Evolutionary conservation across 2,113 vertebrate genomes (phyloP).

Genomic region (Pedionomus torquatus): DNA sequence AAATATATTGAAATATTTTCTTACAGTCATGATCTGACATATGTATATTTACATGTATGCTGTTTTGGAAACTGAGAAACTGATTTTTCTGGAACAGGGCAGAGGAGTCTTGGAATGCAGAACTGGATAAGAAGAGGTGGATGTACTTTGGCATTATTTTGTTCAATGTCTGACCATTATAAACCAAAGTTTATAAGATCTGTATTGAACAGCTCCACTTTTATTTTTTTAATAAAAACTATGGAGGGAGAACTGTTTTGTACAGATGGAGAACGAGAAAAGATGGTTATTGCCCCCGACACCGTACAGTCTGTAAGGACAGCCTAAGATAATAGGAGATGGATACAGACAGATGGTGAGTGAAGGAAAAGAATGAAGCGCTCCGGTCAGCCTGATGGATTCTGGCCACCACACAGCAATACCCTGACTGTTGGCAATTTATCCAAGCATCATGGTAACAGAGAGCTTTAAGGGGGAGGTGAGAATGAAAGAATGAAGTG

Average conservation of each 20-base stretch:
- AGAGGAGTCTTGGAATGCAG: not conserved
- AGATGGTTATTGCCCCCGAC: not conserved
- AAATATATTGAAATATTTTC: not conserved
- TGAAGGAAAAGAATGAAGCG: not conserved
- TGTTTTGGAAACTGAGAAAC: not conserved
- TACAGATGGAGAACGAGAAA: not conserved
- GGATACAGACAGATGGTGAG: slow-evolving; percentile 22
- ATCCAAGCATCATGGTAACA: not conserved
- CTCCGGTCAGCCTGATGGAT: slow-evolving; percentile 8
- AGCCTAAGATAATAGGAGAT: not conserved
- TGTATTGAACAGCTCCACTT: not conserved
- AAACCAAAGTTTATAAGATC: not conserved
- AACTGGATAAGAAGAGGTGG: not conserved
- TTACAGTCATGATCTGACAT: not conserved
- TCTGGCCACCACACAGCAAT: not conserved
- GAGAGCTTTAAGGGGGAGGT: not conserved
- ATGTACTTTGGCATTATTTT: not conserved
- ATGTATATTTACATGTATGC: not conserved
- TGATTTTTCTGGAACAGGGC: not conserved
- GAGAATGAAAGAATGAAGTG: not conserved
- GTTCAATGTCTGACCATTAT: not conserved
- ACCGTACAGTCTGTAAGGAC: not conserved
- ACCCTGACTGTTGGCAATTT: not conserved
- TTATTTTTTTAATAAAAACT: not conserved
- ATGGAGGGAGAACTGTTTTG: not conserved